Conservation (phyloP, 2,113 vertebrate species). For the Catharus minimus region DNA sequence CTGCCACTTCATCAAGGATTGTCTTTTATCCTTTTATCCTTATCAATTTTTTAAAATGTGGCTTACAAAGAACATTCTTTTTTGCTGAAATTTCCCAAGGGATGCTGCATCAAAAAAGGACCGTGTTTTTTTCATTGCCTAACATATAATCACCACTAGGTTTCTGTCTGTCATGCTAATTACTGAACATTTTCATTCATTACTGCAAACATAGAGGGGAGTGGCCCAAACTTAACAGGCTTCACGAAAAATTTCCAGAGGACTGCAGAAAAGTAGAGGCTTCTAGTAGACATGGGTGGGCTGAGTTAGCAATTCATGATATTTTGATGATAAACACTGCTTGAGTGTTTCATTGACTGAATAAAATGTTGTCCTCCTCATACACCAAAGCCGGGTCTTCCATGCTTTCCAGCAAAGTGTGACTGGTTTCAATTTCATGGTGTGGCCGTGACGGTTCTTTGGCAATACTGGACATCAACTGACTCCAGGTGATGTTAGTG, state of each 20-base stretch:
- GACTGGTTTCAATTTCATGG: constrained; percentile 38
- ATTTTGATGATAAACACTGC: not conserved
- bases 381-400: constrained; percentile 27
- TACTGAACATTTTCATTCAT: not conserved
- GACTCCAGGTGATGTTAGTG: constrained; percentile 71
- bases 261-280: not conserved
- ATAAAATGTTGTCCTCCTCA: constrained; percentile 70
- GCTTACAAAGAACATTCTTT: not conserved
- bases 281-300: not conserved
- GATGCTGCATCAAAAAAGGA: not conserved
- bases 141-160: not conserved
- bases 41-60: no score
- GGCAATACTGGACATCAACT: constrained; percentile 62
- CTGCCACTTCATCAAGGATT: not conserved
- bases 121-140: not conserved
- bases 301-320: not conserved
- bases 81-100: not conserved
- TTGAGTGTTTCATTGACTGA: constrained; percentile 49
- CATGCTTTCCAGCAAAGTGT: constrained; percentile 70
- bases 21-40: not conserved
- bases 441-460: constrained; percentile 15
- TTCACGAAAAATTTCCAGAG: not conserved
- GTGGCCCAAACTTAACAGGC: not conserved
- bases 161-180: not conserved
- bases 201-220: not conserved